phyloP scores from a whole-genome alignment of 2,888 invertebrate genomes.

The Parnassius apollo region DNA sequence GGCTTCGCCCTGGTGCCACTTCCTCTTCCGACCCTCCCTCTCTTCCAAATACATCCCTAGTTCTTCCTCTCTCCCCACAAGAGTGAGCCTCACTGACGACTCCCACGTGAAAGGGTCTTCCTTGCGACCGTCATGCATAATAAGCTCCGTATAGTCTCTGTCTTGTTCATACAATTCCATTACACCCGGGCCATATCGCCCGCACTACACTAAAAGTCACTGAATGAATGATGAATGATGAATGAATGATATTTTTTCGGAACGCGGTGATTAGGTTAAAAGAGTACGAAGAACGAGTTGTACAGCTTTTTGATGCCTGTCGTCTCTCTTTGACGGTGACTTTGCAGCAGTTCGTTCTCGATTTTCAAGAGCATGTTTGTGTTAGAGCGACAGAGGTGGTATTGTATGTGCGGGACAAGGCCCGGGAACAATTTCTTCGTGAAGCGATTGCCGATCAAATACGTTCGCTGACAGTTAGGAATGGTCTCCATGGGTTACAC shows the following conservation, averaged over 20 bases:
- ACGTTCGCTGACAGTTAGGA: constrained; percentile 47
- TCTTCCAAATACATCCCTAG: constrained; percentile 71
- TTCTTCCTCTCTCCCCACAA: constrained; percentile 61
- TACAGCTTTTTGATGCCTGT: constrained; percentile 93
- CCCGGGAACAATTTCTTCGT: constrained; percentile 53
- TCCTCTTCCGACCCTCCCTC: constrained; percentile 66
- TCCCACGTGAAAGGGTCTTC: constrained; percentile 66
- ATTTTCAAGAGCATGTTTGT: constrained; percentile 86
- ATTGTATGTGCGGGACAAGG: constrained; percentile 55
- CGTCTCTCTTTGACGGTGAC: constrained; percentile 90
- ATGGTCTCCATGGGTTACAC: constrained; percentile 61
- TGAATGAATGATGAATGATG: constrained; percentile 52
- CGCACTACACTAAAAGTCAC: constrained; percentile 51
- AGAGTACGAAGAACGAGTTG: constrained; percentile 93
- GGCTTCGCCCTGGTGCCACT: constrained; percentile 60
- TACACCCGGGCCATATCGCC: constrained; percentile 53
- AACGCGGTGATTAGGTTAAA: constrained; percentile 79
- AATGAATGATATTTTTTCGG: constrained; percentile 39
- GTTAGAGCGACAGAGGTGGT: constrained; percentile 55
- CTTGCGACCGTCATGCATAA: constrained; percentile 65
- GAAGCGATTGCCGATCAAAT: constrained; percentile 57
- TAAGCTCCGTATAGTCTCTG: constrained; percentile 47
- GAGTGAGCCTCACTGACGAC: constrained; percentile 57
- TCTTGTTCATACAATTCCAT: constrained; percentile 60
- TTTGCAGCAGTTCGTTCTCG: constrained; percentile 88